Conservation (phyloP, 2,888 invertebrate genomes). For the Dasysyrphus tricinctus region DNA sequence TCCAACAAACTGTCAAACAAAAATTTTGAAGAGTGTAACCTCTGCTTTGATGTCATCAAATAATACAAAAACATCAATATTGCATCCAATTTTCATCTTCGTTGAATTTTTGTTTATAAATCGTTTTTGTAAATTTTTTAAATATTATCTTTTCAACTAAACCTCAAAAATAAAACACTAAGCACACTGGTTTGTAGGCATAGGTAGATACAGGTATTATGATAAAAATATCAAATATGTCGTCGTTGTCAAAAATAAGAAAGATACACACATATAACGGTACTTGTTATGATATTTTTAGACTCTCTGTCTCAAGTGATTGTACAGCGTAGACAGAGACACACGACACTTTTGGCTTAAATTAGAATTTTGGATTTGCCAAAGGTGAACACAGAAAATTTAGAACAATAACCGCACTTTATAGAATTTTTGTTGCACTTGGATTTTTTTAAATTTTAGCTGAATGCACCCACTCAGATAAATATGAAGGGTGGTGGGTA, state of each 20-base stretch:
- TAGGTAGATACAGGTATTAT: constrained; percentile 6
- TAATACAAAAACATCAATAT: background rate
- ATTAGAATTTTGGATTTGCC: constrained; percentile 45
- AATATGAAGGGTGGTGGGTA: background rate
- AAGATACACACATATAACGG: constrained; percentile 9
- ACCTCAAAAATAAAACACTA: constrained; percentile 31
- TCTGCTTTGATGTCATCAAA: background rate
- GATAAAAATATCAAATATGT: constrained; percentile 40
- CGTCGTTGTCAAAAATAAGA: constrained; percentile 52
- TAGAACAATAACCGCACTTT: constrained; percentile 43
- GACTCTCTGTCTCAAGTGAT: constrained; percentile 33
- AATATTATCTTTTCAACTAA: background rate
- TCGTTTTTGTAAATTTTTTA: background rate
- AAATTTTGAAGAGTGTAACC: background rate
- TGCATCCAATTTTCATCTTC: constrained; percentile 3
- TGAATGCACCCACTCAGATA: constrained; percentile 30
- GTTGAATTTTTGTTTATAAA: constrained; percentile 2
- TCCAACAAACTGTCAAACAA: constrained; percentile 33
- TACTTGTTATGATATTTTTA: constrained; percentile 67
- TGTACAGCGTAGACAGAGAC: constrained; percentile 28
- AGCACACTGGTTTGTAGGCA: background rate
- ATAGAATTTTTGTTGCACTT: background rate
- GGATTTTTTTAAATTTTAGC: background rate
- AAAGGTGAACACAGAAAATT: constrained; percentile 55
- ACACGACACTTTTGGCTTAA: constrained; percentile 28